phyloP scores from a whole-genome alignment of 2,888 invertebrate species.

The Brenthis daphne region DNA sequence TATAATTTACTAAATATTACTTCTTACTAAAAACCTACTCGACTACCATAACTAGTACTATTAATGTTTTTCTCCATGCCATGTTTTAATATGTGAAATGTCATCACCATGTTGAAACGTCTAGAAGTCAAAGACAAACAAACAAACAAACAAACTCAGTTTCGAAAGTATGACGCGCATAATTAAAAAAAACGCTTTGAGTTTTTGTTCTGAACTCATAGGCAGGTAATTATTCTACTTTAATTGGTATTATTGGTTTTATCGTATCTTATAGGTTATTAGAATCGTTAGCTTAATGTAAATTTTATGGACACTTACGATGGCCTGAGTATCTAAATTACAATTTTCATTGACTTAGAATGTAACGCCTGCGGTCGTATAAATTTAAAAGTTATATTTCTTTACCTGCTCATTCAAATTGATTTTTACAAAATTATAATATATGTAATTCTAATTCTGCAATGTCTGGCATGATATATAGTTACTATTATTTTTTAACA shows the following conservation, averaged over 20 bases:
- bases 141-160: too few relatives aligned
- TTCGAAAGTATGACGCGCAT: not conserved
- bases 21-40: too few relatives aligned
- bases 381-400: not conserved
- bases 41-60: too few relatives aligned
- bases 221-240: slow-evolving; percentile 20
- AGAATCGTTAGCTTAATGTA: slow-evolving; percentile 22
- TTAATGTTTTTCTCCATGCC: too few relatives aligned
- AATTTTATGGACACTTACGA: slow-evolving; percentile 21
- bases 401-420: not conserved
- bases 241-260: slow-evolving; percentile 13
- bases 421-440: not conserved
- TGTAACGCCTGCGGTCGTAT: slow-evolving; percentile 9
- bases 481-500: too few relatives aligned
- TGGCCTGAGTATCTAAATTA: slow-evolving; percentile 15
- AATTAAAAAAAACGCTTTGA: not conserved
- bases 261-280: slow-evolving; percentile 20
- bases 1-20: too few relatives aligned
- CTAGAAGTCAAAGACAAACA: too few relatives aligned
- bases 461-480: too few relatives aligned
- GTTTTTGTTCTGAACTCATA: not conserved
- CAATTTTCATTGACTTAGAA: slow-evolving; percentile 20
- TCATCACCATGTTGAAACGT: too few relatives aligned
- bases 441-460: too few relatives aligned
- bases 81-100: too few relatives aligned